Percentiles rank a stretch among this genome's conserved stretches.
phyloP scores from a whole-genome alignment of 2,797 vertebrate genomes.

The Argentina silus region DNA sequence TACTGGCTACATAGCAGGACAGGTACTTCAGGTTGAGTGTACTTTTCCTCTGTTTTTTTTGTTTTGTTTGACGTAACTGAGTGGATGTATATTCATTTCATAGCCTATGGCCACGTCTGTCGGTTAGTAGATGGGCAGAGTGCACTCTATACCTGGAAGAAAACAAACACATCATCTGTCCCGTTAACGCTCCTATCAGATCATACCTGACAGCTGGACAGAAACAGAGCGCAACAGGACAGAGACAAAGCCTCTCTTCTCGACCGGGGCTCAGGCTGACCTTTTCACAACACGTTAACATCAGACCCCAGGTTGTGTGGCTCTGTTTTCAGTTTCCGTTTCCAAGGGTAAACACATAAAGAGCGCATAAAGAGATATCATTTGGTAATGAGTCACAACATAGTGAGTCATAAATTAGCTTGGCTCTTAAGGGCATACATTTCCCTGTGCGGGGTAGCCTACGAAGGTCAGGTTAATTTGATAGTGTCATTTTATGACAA shows the following conservation, averaged over 20 bases:
- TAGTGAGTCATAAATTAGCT: conserved; percentile 6
- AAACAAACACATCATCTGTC: conserved; percentile 27
- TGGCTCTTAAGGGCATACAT: conserved; percentile 10
- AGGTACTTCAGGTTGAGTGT: background rate
- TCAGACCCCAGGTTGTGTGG: background rate
- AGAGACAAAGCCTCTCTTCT: conserved; percentile 20
- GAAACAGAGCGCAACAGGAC: background rate
- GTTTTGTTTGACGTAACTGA: conserved; percentile 7
- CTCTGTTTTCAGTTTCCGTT: conserved; percentile 44
- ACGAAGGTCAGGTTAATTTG: conserved; percentile 35
- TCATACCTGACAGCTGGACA: conserved; percentile 22
- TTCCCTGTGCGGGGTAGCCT: conserved; percentile 6
- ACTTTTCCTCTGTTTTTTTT: background rate
- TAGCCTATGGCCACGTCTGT: conserved; percentile 7
- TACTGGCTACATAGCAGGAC: background rate
- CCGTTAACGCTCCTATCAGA: conserved; percentile 12
- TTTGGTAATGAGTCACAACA: conserved; percentile 33
- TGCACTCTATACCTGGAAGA: conserved; percentile 14
- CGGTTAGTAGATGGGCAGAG: conserved; percentile 21
- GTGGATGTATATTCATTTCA: background rate
- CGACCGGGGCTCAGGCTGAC: conserved; percentile 9
- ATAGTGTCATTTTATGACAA: conserved; percentile 26
- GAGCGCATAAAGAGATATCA: background rate
- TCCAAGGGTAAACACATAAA: background rate
- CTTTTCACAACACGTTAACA: conserved; percentile 10